A percentile compares a stretch with the other conserved stretches of the same genome.
These are phyloP conservation scores for Escarpia spicata DNA, from an alignment of 2,888 invertebrate genomes.

Conservation along the genomic window DNA sequence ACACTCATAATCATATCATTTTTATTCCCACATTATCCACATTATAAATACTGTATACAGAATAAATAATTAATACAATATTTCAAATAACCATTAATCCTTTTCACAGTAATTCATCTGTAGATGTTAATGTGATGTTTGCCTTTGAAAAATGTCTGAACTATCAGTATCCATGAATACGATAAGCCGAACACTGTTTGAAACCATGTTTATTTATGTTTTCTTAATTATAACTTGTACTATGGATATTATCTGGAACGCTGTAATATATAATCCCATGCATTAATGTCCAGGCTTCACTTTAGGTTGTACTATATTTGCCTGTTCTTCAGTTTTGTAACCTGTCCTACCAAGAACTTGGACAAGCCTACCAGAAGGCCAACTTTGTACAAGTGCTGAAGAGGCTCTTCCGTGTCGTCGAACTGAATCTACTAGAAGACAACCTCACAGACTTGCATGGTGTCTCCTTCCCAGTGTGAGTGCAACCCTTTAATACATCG, in stretches of 20 bases:
- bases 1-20: not conserved
- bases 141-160: not conserved
- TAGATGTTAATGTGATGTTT: not conserved
- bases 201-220: not conserved
- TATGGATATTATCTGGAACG: too few relatives aligned
- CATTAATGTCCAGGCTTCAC: not conserved
- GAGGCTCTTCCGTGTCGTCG: slow-evolving; percentile 47
- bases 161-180: not conserved
- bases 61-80: not conserved
- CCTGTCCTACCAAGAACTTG: slow-evolving; percentile 55
- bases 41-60: not conserved
- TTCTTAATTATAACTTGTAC: not conserved
- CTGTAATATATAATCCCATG: not conserved
- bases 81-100: not conserved
- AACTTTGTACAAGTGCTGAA: slow-evolving; percentile 52
- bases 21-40: not conserved
- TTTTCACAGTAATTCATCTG: not conserved
- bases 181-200: not conserved
- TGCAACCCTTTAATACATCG: not conserved
- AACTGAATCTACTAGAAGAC: slow-evolving; percentile 53
- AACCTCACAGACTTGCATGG: slow-evolving; percentile 44
- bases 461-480: slow-evolving; percentile 51
- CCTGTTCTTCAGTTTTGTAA: slow-evolving; percentile 46
- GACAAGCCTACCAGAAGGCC: slow-evolving; percentile 51
- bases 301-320: not conserved